Evolutionary conservation across 1,140 invertebrate genomes (phyloP), one percentile per base, ranked within the genome.

Genomic region (Orius insidiosus): DNA sequence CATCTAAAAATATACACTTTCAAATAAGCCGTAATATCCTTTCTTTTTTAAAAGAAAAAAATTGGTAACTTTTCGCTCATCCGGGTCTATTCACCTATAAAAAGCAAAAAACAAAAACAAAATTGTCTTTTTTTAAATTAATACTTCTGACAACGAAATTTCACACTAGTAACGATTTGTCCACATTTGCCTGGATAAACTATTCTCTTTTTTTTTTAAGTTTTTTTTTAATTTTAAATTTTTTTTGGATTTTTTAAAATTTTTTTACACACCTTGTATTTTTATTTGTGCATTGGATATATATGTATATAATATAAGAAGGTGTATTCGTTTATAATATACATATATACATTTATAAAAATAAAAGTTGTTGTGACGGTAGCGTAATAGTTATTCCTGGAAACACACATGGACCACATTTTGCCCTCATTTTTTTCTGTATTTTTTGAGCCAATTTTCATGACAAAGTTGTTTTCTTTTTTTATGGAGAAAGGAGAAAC

Each of bases 1-100:
- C 16, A 44, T 42, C 35, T 44, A 49, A 49, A 49, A 45, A 49
- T 45, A 49, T 45, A 49, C 47, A 49, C 33, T 49, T 49, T 45
- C 30, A 35, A 15, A 34, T 48, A 42, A 42, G 40, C 44, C 43
- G 44, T 34, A 31, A 15, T 35, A 38, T 41, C 42, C 41, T 18
- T 42, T 48, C 34, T 46, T 35, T 35, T 48, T 48, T 48, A 6
- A 41, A 40, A 35, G 16, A 30, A 48, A 42, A 34, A 38, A 34
- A 38, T 47, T 41, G 13, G 31, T 32, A 43, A 30, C 31, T 43
- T 30, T 43, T 43, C 31, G 41, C 18, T 43, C 24, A 24, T 24
- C 24, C 24, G 24, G 24, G 24, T 24, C 24, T 24, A 24, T 24
- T 24, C 24, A 24, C 24, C 24, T 33, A 40, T 18, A 42, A 44